A percentile compares a stretch with the other conserved stretches of the same genome.
phyloP scores from a whole-genome alignment of 2,888 invertebrate genomes.

The Thumatha senex region DNA sequence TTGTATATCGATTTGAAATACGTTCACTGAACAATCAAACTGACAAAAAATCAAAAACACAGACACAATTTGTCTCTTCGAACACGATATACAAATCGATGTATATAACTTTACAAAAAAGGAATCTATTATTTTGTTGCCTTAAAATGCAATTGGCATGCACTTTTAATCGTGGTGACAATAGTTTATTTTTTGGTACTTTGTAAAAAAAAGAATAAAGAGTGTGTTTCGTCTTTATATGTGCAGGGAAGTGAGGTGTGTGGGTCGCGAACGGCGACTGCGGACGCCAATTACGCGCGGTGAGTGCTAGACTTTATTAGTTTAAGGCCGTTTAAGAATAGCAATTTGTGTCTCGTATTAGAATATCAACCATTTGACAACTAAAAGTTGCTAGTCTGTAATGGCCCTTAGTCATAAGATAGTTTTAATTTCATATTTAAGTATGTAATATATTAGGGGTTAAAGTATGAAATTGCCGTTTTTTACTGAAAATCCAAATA shows the following conservation, averaged over 20 bases:
- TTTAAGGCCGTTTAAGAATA: background rate
- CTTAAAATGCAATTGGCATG: conserved; percentile 76
- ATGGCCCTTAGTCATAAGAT: conserved; percentile 1
- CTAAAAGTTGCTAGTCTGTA: conserved; percentile 11
- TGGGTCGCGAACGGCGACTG: conserved; percentile 37
- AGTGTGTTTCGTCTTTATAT: conserved; percentile 83
- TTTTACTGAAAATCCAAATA: too few relatives aligned
- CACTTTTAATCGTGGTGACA: conserved; percentile 63
- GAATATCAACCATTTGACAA: background rate
- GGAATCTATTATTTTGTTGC: conserved; percentile 66
- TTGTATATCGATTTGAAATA: conserved; percentile 45
- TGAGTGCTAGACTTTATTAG: conserved; percentile 43
- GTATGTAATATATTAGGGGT: too few relatives aligned
- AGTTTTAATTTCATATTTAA: background rate
- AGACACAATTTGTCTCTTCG: conserved; percentile 39
- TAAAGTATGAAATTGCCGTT: too few relatives aligned
- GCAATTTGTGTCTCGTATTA: background rate
- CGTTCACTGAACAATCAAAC: conserved; percentile 42
- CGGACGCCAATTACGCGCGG: conserved; percentile 36
- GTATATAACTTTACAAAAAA: conserved; percentile 31
- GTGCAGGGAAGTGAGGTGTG: conserved; percentile 74
- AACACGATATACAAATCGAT: conserved; percentile 39
- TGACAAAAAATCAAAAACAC: conserved; percentile 43
- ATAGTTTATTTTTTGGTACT: conserved; percentile 30
- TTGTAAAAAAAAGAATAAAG: conserved; percentile 57